Evolutionary conservation across 2,888 invertebrate genomes (phyloP).

Genomic region (Drosophila rubida): DNA sequence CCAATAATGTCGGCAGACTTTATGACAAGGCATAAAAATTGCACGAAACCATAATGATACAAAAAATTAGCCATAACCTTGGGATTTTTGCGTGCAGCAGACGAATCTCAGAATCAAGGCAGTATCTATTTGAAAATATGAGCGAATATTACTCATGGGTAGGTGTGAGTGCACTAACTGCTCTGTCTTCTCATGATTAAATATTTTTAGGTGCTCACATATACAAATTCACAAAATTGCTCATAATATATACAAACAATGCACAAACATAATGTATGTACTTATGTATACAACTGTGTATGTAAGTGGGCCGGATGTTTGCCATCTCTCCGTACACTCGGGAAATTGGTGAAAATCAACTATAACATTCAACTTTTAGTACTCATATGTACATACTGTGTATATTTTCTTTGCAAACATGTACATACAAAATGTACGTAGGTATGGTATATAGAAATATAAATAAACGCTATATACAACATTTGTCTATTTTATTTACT

Average conservation of each 20-base stretch:
- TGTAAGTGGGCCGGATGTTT: slow-evolving; percentile 40
- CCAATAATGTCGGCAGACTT: slow-evolving; percentile 20
- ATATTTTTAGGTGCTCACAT: slow-evolving; percentile 36
- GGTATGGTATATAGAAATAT: slow-evolving; percentile 1
- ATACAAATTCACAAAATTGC: slow-evolving; percentile 6
- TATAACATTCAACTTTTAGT: slow-evolving; percentile 15
- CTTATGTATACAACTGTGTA: slow-evolving; percentile 11
- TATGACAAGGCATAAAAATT: slow-evolving; percentile 38
- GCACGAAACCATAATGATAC: slow-evolving; percentile 39
- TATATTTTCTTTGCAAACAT: not conserved
- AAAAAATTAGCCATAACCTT: slow-evolving; percentile 53
- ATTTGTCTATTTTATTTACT: slow-evolving; percentile 8
- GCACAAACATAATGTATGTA: too few species aligned
- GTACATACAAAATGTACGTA: not conserved
- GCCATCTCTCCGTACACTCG: slow-evolving; percentile 5
- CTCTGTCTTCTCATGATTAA: slow-evolving; percentile 12
- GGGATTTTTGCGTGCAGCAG: slow-evolving; percentile 39
- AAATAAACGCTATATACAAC: slow-evolving; percentile 2
- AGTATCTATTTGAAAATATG: slow-evolving; percentile 12
- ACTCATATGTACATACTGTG: slow-evolving; percentile 10
- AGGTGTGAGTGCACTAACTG: slow-evolving; percentile 8
- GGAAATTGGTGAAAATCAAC: slow-evolving; percentile 16
- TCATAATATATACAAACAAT: not conserved
- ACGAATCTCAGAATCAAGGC: slow-evolving; percentile 28
- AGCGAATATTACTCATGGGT: slow-evolving; percentile 4